phyloP scores from a whole-genome alignment of 2,888 invertebrate species.

The Platerodrilus igneus region DNA sequence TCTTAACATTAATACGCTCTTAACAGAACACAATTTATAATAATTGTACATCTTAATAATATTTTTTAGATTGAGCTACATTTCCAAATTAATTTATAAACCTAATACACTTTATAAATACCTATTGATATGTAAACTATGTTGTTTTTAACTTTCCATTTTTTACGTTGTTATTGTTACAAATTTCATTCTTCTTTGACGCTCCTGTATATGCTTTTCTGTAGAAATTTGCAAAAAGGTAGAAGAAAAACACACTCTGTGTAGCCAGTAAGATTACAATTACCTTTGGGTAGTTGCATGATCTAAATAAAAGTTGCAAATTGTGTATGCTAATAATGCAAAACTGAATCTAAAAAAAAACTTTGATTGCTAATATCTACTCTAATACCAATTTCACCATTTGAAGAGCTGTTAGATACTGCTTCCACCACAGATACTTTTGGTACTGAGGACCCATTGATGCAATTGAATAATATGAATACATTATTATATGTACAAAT shows the following conservation, averaged over 20 bases:
- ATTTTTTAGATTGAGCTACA: constrained; percentile 46
- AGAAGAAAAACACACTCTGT: constrained; percentile 68
- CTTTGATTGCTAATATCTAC: not conserved
- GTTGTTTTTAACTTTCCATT: constrained; percentile 29
- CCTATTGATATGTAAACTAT: too few species aligned
- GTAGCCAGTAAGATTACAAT: constrained; percentile 60
- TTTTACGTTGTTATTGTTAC: constrained; percentile 19
- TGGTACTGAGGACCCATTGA: constrained; percentile 84
- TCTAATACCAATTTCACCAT: constrained; percentile 58
- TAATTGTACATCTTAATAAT: constrained; percentile 38
- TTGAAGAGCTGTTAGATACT: constrained; percentile 84
- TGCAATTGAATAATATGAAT: constrained; percentile 84
- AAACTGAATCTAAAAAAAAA: constrained; percentile 63
- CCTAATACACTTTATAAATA: not conserved
- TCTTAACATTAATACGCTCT: too few species aligned
- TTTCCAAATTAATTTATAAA: constrained; percentile 34
- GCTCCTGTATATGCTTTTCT: constrained; percentile 56
- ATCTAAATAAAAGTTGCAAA: constrained; percentile 56
- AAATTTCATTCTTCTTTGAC: constrained; percentile 3
- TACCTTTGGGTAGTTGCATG: constrained; percentile 67
- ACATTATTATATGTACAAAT: constrained; percentile 94
- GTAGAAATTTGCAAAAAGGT: constrained; percentile 75
- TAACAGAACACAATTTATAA: too few species aligned
- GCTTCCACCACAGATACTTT: constrained; percentile 91
- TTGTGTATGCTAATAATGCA: constrained; percentile 71